phyloP scores from a whole-genome alignment of 2,113 vertebrate genomes.

The Seriola rivoliana region DNA sequence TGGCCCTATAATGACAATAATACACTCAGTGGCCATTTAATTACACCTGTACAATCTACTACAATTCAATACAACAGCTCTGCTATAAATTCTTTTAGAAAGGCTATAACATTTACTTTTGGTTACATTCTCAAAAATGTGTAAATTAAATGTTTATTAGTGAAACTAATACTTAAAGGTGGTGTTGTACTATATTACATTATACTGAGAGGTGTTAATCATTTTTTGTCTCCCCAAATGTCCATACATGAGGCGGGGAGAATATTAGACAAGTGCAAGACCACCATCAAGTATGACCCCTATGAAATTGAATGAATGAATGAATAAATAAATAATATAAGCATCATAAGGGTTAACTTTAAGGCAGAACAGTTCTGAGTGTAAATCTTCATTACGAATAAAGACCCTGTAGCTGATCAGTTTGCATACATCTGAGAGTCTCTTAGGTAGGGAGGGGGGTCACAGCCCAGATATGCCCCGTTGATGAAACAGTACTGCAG shows the following conservation, averaged over 20 bases:
- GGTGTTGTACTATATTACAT: background rate
- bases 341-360: too few relatives aligned
- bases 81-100: too few relatives aligned
- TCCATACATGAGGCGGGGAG: too few relatives aligned
- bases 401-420: background rate
- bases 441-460: constrained; percentile 86
- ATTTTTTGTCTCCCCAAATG: background rate
- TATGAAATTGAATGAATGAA: too few relatives aligned
- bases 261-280: too few relatives aligned
- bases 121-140: too few relatives aligned
- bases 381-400: background rate
- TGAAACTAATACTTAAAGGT: background rate
- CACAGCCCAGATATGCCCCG: constrained; percentile 90
- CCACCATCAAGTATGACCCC: too few relatives aligned
- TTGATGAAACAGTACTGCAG: constrained; percentile 90
- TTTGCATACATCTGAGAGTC: constrained; percentile 53
- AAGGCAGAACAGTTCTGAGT: background rate
- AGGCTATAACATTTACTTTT: background rate
- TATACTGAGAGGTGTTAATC: background rate
- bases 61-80: background rate
- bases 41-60: background rate
- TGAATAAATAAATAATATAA: too few relatives aligned
- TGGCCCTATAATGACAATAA: background rate
- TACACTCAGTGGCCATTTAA: background rate
- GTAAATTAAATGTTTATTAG: background rate